Conservation (phyloP, 2,888 invertebrate genomes). For the Dyspetes luteomarginatus region DNA sequence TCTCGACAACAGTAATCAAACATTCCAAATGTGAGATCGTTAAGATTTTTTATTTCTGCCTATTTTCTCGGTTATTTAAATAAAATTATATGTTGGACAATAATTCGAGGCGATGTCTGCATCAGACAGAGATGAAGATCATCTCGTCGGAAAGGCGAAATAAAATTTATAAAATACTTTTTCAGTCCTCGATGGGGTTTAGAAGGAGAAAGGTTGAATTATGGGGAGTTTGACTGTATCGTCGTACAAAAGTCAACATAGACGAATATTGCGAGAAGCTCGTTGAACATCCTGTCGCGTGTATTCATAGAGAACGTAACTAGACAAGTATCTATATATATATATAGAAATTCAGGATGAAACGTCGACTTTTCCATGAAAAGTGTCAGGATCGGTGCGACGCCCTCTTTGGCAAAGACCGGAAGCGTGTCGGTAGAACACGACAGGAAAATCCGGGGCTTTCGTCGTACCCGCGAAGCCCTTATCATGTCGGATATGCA, state of each 20-base stretch:
- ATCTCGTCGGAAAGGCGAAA: too few species aligned
- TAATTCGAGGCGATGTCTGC: too few species aligned
- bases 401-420: conserved; percentile 27
- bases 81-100: too few species aligned
- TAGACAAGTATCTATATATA: not conserved
- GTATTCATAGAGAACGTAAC: not conserved
- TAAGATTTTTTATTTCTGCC: too few species aligned
- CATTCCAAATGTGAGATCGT: too few species aligned
- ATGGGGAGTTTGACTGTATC: too few species aligned
- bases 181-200: too few species aligned
- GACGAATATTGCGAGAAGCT: not conserved
- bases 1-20: too few species aligned
- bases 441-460: conserved; percentile 73
- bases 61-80: too few species aligned
- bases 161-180: too few species aligned
- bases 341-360: conserved; percentile 30
- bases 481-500: conserved; percentile 71
- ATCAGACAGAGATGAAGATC: too few species aligned
- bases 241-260: not conserved
- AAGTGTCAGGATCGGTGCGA: conserved; percentile 43
- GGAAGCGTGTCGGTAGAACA: conserved; percentile 65
- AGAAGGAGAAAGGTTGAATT: too few species aligned
- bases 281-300: not conserved
- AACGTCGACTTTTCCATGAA: conserved; percentile 32
- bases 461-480: conserved; percentile 68